phyloP scores from a whole-genome alignment of 2,797 vertebrate genomes.

The Dicrostonyx torquatus region DNA sequence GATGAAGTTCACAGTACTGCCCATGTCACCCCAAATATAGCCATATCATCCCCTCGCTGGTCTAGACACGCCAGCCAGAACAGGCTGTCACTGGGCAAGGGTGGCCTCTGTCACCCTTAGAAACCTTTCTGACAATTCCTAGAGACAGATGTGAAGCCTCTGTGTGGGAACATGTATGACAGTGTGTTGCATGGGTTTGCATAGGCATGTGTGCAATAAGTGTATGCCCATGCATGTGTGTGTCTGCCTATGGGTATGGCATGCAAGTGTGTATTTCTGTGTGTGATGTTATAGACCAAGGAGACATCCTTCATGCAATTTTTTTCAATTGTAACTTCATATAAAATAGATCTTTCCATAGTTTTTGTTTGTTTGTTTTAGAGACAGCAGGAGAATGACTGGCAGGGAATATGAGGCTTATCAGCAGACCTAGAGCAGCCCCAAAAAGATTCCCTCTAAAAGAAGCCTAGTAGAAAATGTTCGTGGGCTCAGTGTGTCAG shows the following conservation, averaged over 20 bases:
- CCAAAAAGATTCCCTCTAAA: not conserved
- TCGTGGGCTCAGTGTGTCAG: rapidly evolving
- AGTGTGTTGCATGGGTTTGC: not conserved
- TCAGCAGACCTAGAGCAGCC: rapidly evolving
- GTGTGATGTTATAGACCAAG: not conserved
- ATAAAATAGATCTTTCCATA: not conserved
- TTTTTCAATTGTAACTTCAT: not conserved
- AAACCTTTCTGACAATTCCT: not conserved
- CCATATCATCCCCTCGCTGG: not conserved
- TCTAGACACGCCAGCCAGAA: not conserved
- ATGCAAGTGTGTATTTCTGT: not conserved
- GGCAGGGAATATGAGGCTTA: not conserved
- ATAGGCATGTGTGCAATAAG: not conserved
- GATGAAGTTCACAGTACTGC: not conserved
- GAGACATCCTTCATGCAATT: not conserved
- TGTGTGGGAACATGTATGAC: not conserved
- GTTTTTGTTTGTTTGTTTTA: not conserved
- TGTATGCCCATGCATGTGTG: no score
- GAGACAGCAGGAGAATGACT: not conserved
- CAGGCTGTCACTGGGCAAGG: not conserved
- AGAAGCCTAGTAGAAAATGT: rapidly evolving
- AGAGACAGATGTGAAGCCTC: not conserved
- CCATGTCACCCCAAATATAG: not conserved
- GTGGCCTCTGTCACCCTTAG: not conserved
- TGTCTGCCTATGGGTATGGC: not conserved